A percentile compares a stretch with the other conserved stretches of the same genome.
These are phyloP conservation scores for Ictalurus punctatus DNA, from an alignment of 2,113 vertebrate genomes.

Conservation along the genomic window DNA sequence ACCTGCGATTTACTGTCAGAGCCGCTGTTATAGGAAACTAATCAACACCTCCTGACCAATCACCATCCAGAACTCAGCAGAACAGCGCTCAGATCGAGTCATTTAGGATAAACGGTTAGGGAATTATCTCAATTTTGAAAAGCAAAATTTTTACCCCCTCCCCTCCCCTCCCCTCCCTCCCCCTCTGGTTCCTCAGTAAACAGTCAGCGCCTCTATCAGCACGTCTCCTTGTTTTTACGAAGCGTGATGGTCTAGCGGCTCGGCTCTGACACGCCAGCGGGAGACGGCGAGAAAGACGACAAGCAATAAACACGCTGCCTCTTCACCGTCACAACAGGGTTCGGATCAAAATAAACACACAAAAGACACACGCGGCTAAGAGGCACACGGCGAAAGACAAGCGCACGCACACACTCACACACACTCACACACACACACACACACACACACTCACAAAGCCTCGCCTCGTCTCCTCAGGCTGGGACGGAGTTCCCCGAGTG, in stretches of 20 bases:
- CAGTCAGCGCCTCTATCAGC: constrained; percentile 2
- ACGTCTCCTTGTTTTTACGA: constrained; percentile 4
- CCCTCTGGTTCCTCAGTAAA: neutral
- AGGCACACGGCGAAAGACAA: constrained; percentile 9
- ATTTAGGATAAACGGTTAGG: neutral
- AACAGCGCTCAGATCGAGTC: neutral
- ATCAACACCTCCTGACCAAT: neutral
- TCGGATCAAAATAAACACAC: constrained; percentile 29
- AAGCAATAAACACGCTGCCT: constrained; percentile 22
- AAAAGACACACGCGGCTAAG: constrained; percentile 6
- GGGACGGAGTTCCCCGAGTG: neutral
- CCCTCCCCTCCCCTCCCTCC: too few species aligned
- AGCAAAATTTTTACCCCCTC: fast-evolving
- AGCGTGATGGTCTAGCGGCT: constrained; percentile 4
- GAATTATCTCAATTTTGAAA: neutral
- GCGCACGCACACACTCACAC: neutral
- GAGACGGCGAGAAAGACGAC: constrained; percentile 8
- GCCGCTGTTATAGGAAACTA: neutral
- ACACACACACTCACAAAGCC: neutral
- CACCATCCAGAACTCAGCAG: neutral
- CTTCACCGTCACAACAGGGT: constrained; percentile 18
- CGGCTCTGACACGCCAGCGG: constrained; percentile 28
- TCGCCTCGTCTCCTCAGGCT: neutral
- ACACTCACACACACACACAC: neutral
- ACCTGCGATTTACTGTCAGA: neutral